Conservation (phyloP, 2,888 invertebrate genomes). For the Erebia ligea region DNA sequence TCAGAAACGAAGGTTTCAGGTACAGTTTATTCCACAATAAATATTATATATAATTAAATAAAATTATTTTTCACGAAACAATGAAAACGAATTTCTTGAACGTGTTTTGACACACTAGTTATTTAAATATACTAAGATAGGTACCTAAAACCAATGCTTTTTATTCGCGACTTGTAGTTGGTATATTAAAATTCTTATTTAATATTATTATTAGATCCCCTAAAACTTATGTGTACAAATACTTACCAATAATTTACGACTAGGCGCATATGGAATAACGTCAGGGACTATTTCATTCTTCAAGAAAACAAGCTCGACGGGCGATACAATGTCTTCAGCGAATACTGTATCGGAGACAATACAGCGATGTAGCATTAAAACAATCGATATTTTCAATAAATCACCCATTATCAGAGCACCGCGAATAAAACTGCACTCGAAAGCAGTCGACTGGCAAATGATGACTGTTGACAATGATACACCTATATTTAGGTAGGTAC, state of each 20-base stretch:
- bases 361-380: neutral
- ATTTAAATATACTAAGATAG: too few species aligned
- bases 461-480: neutral
- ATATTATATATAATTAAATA: too few species aligned
- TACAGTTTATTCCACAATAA: too few species aligned
- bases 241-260: slow-evolving; percentile 14
- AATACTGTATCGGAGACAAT: neutral
- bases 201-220: too few species aligned
- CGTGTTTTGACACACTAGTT: too few species aligned
- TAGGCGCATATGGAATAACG: slow-evolving; percentile 11
- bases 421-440: neutral
- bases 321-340: neutral
- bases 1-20: too few species aligned
- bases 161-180: too few species aligned
- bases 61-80: too few species aligned
- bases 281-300: slow-evolving; percentile 13
- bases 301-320: neutral
- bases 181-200: too few species aligned
- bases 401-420: neutral
- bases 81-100: too few species aligned
- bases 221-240: neutral
- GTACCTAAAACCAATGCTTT: too few species aligned
- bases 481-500: neutral
- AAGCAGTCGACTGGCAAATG: slow-evolving; percentile 11
- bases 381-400: slow-evolving; percentile 16